A percentile compares a stretch with the other conserved stretches of the same genome.
phyloP scores from a whole-genome alignment of 2,113 vertebrate genomes.

The Xiphophorus couchianus region DNA sequence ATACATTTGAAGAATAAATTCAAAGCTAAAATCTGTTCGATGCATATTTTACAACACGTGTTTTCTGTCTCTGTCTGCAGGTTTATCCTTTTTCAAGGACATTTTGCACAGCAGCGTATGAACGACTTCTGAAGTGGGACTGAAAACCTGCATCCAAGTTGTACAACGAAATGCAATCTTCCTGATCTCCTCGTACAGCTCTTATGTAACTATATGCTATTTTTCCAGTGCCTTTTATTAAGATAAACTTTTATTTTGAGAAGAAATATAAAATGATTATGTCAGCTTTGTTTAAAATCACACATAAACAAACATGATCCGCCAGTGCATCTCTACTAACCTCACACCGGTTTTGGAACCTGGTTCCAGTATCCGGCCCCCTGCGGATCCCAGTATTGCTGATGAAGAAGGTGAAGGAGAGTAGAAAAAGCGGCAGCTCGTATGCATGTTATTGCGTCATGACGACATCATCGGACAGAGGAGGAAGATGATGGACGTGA shows the following conservation, averaged over 20 bases:
- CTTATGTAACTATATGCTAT: not conserved
- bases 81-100: not conserved
- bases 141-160: too few species aligned
- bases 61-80: not conserved
- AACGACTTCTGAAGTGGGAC: too few species aligned
- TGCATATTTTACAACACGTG: not conserved
- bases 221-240: not conserved
- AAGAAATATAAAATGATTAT: not conserved
- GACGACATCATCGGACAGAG: slow-evolving; percentile 54
- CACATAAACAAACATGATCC: not conserved
- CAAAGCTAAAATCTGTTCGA: not conserved
- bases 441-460: slow-evolving; percentile 61
- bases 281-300: slow-evolving; percentile 10
- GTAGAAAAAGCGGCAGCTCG: slow-evolving; percentile 47
- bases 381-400: slow-evolving; percentile 13
- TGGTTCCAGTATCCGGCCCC: slow-evolving; percentile 2
- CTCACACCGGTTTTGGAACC: slow-evolving; percentile 18
- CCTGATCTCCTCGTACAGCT: not conserved
- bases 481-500: slow-evolving; percentile 26
- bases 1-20: not conserved
- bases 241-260: slow-evolving; percentile 35
- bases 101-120: not conserved
- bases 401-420: slow-evolving; percentile 9
- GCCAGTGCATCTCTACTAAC: slow-evolving; percentile 17
- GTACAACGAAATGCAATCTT: not conserved